phyloP scores from a whole-genome alignment of 2,888 invertebrate genomes.

The Lithophane ornitopus region DNA sequence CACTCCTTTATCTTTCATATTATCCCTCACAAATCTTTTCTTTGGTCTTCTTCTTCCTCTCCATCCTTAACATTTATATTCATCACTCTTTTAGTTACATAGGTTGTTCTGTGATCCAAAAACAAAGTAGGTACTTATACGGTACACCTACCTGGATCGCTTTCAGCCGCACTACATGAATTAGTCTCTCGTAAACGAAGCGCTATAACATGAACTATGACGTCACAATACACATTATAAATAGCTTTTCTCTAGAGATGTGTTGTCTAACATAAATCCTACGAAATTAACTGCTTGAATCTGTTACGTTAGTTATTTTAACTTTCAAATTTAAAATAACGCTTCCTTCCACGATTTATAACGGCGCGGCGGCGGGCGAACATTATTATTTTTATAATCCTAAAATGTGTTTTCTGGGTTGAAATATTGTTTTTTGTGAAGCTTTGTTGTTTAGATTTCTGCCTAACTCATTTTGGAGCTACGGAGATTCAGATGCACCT shows the following conservation, averaged over 20 bases:
- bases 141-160: background rate
- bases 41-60: too few species aligned
- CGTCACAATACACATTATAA: constrained; percentile 56
- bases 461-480: background rate
- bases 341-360: constrained; percentile 52
- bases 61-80: too few species aligned
- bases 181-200: background rate
- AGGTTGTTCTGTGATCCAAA: background rate
- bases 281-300: constrained; percentile 53
- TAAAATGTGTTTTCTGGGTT: constrained; percentile 35
- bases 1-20: too few species aligned
- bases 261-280: constrained; percentile 59
- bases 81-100: too few species aligned
- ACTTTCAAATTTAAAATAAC: constrained; percentile 60
- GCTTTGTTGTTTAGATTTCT: constrained; percentile 11
- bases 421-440: constrained; percentile 25
- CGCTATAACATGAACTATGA: constrained; percentile 50
- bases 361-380: constrained; percentile 9
- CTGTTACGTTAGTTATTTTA: constrained; percentile 46
- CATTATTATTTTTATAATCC: constrained; percentile 52
- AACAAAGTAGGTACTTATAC: background rate
- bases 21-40: too few species aligned
- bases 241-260: constrained; percentile 54
- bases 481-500: background rate
- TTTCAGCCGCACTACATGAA: constrained; percentile 7